These are phyloP conservation scores for Corythornis cristatus DNA, from an alignment of 2,113 vertebrate species.

Conservation along the genomic window DNA sequence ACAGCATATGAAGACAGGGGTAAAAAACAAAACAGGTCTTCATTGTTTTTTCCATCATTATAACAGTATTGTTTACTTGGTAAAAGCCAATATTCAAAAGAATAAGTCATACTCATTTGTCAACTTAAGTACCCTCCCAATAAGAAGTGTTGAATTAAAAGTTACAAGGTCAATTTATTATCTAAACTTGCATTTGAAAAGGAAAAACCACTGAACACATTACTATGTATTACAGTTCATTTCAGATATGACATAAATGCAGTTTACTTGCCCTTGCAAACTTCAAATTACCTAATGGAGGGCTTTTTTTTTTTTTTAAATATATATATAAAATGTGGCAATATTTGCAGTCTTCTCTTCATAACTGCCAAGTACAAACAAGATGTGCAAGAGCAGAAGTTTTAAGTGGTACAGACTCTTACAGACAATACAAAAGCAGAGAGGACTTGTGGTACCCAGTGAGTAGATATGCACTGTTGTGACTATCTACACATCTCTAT, in stretches of 20 bases:
- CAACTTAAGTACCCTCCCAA: background rate
- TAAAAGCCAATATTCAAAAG: background rate
- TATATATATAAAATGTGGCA: background rate
- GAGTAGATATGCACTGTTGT: background rate
- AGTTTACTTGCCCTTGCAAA: background rate
- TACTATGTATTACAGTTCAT: background rate
- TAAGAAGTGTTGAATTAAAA: background rate
- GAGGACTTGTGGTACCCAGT: background rate
- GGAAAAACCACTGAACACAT: background rate
- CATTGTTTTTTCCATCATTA: background rate
- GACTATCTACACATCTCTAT: background rate
- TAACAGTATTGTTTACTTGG: background rate
- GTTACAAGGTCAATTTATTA: background rate
- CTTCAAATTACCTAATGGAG: background rate
- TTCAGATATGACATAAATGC: background rate
- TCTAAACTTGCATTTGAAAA: background rate
- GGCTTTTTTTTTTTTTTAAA: background rate
- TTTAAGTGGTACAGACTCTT: background rate
- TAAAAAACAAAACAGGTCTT: background rate
- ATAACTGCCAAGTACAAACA: background rate
- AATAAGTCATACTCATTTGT: background rate
- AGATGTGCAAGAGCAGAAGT: background rate
- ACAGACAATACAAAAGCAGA: background rate
- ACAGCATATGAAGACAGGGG: background rate
- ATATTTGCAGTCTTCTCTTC: background rate